These are phyloP conservation scores for Leptopterna dolabrata DNA, from an alignment of 2,888 invertebrate genomes.

Conservation along the genomic window DNA sequence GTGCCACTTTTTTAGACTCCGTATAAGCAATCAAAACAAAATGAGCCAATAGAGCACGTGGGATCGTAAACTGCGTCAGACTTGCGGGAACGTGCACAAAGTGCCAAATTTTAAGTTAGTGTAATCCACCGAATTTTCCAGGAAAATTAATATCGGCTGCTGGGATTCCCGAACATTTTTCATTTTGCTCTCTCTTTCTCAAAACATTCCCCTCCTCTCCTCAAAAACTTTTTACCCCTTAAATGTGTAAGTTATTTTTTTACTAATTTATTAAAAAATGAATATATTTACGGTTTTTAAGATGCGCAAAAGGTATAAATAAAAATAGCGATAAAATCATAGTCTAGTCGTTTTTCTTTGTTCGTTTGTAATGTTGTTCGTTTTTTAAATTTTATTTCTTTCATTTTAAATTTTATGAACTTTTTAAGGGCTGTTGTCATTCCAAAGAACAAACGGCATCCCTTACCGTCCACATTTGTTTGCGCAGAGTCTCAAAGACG, in stretches of 20 bases:
- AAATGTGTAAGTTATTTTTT: constrained; percentile 61
- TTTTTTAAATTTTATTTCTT: not conserved
- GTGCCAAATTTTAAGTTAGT: not conserved
- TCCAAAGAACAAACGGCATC: not conserved
- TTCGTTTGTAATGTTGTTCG: constrained; percentile 25
- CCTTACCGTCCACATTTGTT: not conserved
- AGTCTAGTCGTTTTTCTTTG: constrained; percentile 55
- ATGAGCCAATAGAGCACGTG: no score
- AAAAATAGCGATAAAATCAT: constrained; percentile 37
- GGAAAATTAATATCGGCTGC: not conserved
- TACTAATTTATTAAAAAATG: constrained; percentile 59
- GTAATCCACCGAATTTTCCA: not conserved
- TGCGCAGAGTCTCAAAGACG: not conserved
- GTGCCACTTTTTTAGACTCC: no score
- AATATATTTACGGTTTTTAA: constrained; percentile 36
- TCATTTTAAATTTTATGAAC: not conserved
- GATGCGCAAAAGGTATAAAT: constrained; percentile 5
- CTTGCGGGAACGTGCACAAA: not conserved
- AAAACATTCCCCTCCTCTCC: constrained; percentile 42
- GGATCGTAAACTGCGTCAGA: not conserved
- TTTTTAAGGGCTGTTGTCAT: constrained; percentile 39
- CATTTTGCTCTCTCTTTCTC: constrained; percentile 30
- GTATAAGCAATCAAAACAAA: no score
- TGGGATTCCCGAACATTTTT: not conserved
- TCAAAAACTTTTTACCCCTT: constrained; percentile 6